Conservation (phyloP, 2,113 vertebrate species). For the Vulpes lagopus region DNA sequence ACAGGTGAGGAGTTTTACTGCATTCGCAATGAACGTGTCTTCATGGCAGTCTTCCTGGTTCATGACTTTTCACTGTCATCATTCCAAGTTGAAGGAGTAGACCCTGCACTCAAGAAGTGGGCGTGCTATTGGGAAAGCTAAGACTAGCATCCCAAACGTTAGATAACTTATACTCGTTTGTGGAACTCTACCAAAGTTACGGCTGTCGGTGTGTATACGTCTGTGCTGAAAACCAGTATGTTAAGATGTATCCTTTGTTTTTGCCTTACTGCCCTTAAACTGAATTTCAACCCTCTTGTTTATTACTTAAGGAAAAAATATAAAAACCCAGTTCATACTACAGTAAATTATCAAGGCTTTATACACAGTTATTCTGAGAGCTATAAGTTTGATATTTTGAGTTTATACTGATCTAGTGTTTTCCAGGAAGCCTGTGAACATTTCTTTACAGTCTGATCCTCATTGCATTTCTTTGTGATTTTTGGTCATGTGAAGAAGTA, state of each 20-base stretch:
- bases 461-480: not conserved
- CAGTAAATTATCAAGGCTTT: not conserved
- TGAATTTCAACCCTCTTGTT: not conserved
- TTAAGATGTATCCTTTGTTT: not conserved
- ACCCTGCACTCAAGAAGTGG: not conserved
- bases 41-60: not conserved
- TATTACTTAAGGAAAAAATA: not conserved
- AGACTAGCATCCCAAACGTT: not conserved
- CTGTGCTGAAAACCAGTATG: not conserved
- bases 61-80: accelerated
- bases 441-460: not conserved
- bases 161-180: not conserved
- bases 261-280: not conserved
- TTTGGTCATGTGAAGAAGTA: not conserved
- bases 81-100: not conserved
- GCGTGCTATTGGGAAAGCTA: not conserved
- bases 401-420: not conserved
- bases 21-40: accelerated
- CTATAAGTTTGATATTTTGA: not conserved
- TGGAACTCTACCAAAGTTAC: not conserved
- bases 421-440: not conserved
- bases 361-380: not conserved
- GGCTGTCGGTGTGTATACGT: not conserved
- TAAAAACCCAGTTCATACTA: not conserved
- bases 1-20: not conserved